Base-by-base conservation (phyloP, 2,888 invertebrate species). In the Parelbella ahira region DNA sequence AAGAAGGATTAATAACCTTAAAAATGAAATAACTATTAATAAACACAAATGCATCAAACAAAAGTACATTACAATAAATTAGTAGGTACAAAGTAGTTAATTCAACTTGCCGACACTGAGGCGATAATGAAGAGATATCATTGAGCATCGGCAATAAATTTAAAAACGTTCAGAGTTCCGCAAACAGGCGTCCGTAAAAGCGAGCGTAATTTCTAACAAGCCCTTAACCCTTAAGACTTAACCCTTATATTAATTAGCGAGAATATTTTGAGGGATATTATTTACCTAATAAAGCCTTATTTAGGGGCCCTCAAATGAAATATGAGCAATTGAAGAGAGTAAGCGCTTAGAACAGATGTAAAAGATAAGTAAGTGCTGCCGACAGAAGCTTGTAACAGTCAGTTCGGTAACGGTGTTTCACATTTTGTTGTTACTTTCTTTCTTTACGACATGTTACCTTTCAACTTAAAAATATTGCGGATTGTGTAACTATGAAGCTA, bases 271-370 rank as follows among this genome's bases (percentile, higher is more conserved):
- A 70, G 79, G 81, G 78, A 68, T 82, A 82, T 81, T 82, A 83
- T 83, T 83, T 77, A 78, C 76, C 73, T 77, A 79, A 83, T 84
- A 84, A 84, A 83, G 81, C 77, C 80, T 83, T 77, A 83, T 84
- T 84, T 84, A 82, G 68, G 60, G 63, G 68, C 76, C 71, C 72
- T 67, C 58, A 68, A 77, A 78, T 84, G 78, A 86, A 86, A 80
- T 86, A 87, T 77, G 75, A 76, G 70, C 78, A 68, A 82, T 84
- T 74, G 71, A 71, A 53, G 74, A 72, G 74, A 81, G 60, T 76
- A 71, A 81, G 74, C 71, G 65, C 71, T 83, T 68, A 80, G 75
- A 65, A 68, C 42, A 15, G 37, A 43, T 42, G 38, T 51, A 47
- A 42, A n/a, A n/a, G n/a, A n/a, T 25, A 20, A 11, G 19, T 34